Conservation (phyloP, 2,888 invertebrate species). For the Epinotia bilunana region DNA sequence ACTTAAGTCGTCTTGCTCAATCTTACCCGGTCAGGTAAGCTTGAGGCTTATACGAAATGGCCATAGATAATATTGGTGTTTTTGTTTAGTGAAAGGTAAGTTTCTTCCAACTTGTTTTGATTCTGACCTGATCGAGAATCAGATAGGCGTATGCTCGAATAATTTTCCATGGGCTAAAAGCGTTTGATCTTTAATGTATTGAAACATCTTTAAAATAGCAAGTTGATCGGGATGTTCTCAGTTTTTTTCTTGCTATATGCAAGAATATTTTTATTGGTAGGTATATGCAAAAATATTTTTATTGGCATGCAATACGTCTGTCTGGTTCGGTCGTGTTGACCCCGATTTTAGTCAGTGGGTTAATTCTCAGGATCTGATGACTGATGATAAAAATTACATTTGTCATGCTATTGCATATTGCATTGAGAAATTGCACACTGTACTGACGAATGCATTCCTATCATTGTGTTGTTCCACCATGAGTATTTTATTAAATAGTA, state of each 20-base stretch:
- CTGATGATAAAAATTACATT: neutral
- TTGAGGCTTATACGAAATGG: neutral
- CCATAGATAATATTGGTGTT: neutral
- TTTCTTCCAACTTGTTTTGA: neutral
- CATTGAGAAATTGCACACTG: neutral
- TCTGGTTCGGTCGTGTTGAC: constrained; percentile 12
- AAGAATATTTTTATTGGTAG: too few relatives aligned
- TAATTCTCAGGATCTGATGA: neutral
- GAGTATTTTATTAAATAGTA: too few relatives aligned
- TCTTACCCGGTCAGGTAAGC: neutral
- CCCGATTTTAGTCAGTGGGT: neutral
- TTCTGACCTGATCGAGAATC: neutral
- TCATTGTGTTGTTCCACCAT: constrained; percentile 25
- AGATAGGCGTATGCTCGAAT: neutral
- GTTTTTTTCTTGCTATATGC: neutral
- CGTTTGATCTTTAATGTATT: too few relatives aligned
- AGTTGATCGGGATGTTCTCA: too few relatives aligned
- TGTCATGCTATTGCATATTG: neutral
- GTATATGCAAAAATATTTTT: too few relatives aligned
- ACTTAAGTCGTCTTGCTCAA: neutral
- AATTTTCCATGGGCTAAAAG: too few relatives aligned
- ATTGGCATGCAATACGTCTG: neutral
- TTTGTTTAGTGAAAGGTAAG: constrained; percentile 6
- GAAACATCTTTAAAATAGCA: too few relatives aligned
- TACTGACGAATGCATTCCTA: constrained; percentile 14